Conservation (phyloP, 2,888 invertebrate species). For the Eupelmus urozonus region DNA sequence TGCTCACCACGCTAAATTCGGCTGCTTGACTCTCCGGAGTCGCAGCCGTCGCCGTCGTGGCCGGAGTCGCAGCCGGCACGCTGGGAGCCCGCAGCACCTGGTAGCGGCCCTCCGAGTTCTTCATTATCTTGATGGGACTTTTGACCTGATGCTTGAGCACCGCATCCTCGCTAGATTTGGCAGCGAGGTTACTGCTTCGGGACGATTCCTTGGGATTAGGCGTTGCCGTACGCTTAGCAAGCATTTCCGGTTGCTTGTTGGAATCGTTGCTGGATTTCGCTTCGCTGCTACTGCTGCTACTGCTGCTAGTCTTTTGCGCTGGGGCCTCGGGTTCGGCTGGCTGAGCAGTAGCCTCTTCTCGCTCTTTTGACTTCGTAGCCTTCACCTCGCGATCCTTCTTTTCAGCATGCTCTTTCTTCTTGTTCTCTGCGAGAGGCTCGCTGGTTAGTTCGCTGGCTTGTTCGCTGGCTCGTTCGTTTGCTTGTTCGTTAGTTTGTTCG, state of each 20-base stretch:
- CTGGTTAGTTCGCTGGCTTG: not conserved
- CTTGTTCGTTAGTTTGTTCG: slow-evolving; percentile 7
- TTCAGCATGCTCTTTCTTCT: not conserved
- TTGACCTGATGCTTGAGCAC: slow-evolving; percentile 63
- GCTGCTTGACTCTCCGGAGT: slow-evolving; percentile 63
- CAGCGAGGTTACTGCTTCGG: not conserved
- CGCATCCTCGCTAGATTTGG: slow-evolving; percentile 28
- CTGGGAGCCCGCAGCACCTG: slow-evolving; percentile 65
- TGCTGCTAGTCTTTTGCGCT: not conserved
- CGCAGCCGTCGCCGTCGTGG: not conserved
- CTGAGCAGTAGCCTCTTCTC: not conserved
- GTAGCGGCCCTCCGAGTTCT: slow-evolving; percentile 70
- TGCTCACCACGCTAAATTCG: slow-evolving; percentile 72
- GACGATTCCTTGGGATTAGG: not conserved
- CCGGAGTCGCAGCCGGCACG: slow-evolving; percentile 36
- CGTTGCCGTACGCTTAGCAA: slow-evolving; percentile 21
- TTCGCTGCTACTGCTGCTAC: no score
- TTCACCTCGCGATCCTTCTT: no score
- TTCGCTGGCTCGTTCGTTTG: slow-evolving; percentile 10
- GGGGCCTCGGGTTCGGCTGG: not conserved
- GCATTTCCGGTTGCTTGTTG: not conserved
- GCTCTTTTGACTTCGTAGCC: not conserved
- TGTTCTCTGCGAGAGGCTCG: not conserved
- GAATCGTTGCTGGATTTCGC: not conserved
- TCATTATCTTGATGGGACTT: slow-evolving; percentile 71